Evolutionary conservation across 2,797 vertebrate genomes (phyloP).

Genomic region (Babyrousa celebensis): DNA sequence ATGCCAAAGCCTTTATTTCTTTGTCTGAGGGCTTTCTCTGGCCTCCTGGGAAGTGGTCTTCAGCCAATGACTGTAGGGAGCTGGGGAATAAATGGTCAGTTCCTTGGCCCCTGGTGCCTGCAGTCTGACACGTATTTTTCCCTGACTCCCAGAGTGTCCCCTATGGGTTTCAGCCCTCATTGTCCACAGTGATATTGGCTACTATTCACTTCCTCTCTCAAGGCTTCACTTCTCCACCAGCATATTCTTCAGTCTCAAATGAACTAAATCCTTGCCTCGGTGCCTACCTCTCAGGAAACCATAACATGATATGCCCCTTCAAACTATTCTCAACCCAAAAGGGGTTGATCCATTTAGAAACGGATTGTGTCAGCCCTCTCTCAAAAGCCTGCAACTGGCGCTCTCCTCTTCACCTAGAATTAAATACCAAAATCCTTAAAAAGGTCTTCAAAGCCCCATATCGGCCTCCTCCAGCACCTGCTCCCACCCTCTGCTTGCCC

Average conservation of each 20-base stretch:
- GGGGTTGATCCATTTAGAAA: not conserved
- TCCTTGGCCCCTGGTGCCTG: fast-evolving
- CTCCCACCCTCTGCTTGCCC: not conserved
- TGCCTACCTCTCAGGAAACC: not conserved
- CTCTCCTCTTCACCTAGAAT: not conserved
- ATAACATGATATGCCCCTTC: not conserved
- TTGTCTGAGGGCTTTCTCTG: not conserved
- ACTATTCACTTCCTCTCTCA: not conserved
- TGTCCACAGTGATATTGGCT: not conserved
- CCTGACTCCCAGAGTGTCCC: no score
- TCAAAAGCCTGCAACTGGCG: not conserved
- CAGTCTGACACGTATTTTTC: not conserved
- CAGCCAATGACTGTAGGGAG: not conserved
- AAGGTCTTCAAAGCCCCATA: fast-evolving
- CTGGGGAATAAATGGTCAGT: fast-evolving
- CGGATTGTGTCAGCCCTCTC: not conserved
- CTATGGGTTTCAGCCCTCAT: fast-evolving
- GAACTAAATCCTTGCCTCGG: not conserved
- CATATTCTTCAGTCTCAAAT: not conserved
- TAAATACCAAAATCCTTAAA: not conserved
- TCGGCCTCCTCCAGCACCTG: not conserved
- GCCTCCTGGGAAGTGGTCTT: not conserved
- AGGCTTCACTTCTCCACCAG: not conserved
- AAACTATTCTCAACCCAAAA: not conserved
- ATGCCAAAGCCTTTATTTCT: not conserved